phyloP scores from a whole-genome alignment of 2,113 vertebrate species.

The Natator depressus region DNA sequence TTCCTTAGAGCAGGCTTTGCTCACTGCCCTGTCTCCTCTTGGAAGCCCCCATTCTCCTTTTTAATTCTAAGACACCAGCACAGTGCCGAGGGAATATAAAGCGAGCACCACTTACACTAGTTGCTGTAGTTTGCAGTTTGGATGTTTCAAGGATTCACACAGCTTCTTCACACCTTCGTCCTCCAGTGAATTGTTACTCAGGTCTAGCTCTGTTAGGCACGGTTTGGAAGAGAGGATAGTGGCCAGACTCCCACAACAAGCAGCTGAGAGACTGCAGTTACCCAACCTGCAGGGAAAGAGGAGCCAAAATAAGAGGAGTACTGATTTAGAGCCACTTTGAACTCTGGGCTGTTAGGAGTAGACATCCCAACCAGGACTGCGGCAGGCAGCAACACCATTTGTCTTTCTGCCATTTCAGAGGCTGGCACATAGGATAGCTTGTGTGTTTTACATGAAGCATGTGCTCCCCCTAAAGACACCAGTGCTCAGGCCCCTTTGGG shows the following conservation, averaged over 20 bases:
- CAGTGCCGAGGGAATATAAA: fast-evolving
- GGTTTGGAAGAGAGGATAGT: constrained; percentile 51
- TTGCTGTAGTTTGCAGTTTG: constrained; percentile 64
- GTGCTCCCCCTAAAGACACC: background rate
- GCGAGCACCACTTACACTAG: constrained; percentile 71
- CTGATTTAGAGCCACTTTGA: fast-evolving
- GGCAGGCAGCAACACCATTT: fast-evolving
- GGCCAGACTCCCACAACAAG: constrained; percentile 72
- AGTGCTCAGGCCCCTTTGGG: background rate
- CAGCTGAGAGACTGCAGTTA: constrained; percentile 68
- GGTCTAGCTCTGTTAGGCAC: constrained; percentile 71
- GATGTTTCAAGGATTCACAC: constrained; percentile 73
- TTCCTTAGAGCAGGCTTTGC: background rate
- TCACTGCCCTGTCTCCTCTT: fast-evolving
- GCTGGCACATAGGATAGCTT: background rate
- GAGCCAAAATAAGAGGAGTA: background rate
- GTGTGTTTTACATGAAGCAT: background rate
- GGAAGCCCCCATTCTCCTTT: background rate
- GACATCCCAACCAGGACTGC: background rate
- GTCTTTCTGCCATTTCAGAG: background rate
- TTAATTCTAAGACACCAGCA: background rate
- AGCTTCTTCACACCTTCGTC: constrained; percentile 75
- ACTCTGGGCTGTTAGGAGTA: fast-evolving
- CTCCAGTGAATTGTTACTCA: constrained; percentile 72
- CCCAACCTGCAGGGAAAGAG: constrained; percentile 67